These are phyloP conservation scores for Malurus melanocephalus DNA, from an alignment of 2,113 vertebrate genomes.

Conservation along the genomic window DNA sequence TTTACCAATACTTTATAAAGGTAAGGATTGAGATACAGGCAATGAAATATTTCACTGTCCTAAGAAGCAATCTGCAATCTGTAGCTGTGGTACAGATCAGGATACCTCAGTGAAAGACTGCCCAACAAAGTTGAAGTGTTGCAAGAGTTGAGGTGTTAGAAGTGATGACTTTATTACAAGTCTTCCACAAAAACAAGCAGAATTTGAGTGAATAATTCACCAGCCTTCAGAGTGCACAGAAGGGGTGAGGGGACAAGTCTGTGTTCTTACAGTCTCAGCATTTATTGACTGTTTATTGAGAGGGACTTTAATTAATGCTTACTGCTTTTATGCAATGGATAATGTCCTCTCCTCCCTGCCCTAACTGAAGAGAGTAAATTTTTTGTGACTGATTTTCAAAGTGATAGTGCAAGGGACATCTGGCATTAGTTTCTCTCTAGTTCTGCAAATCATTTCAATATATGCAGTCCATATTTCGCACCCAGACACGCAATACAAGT, in stretches of 20 bases:
- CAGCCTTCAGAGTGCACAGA: background rate
- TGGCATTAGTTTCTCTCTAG: background rate
- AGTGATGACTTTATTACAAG: background rate
- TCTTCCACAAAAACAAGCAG: background rate
- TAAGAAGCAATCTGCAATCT: no score
- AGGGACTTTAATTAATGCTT: background rate
- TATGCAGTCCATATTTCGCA: background rate
- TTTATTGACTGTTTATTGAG: background rate
- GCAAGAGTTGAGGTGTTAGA: background rate
- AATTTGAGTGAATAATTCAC: background rate
- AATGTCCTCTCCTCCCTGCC: background rate
- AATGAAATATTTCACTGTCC: no score
- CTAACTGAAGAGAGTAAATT: background rate
- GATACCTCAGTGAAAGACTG: background rate
- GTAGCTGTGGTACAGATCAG: background rate
- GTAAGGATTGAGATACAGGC: no score
- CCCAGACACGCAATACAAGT: background rate
- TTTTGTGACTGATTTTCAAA: background rate
- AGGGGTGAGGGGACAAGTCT: background rate
- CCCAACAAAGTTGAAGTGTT: background rate
- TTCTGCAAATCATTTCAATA: background rate
- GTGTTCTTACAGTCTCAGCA: background rate
- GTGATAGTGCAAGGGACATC: background rate
- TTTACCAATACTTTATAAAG: no score
- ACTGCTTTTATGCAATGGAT: background rate